Base-by-base conservation (phyloP, 1,140 invertebrate genomes). In the Bombus superbus region DNA sequence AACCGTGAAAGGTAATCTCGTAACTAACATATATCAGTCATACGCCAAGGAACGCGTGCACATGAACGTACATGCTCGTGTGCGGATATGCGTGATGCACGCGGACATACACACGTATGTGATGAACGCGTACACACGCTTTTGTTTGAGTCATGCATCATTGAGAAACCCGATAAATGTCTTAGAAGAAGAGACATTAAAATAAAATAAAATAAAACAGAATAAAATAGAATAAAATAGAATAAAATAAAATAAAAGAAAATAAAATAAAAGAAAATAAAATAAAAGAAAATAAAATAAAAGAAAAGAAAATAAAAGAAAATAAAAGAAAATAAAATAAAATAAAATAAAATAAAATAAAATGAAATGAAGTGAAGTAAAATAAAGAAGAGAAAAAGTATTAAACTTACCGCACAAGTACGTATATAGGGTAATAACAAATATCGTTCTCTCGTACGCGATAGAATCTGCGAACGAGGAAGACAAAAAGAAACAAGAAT, bases 1-100 rank as follows among this genome's bases (percentile, higher is more conserved):
- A 95, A 94, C 93, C 91, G 91, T 95, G 92, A 93, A 91, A 93
- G 94, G 94, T 94, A 95, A 95, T 95, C 90, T 92, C 90, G 92
- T 94, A 94, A 92, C 93, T 91, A 92, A 87, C 91, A 93, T 94
- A 92, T 90, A 86, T 94, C 90, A 90, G 89, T 90, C 90, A 91
- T 91, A 90, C 90, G 87, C 78, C 72, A 82, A 92, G 79, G 75
- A 89, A 87, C 86, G 83, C 85, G 89, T 87, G 85, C 81, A 86
- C 80, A 47, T 73, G 62, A 11, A 71, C 38, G 25, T n/a, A 42
- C 72, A 53, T 74, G 76, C 68, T 72, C 47, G 44, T 62, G 40
- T 28, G 73, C 64, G 73, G 59, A 32, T 42, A 28, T 81, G 77
- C 87, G 69, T 84, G 22, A 59, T 53, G 80, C 47, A 32, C 53